Evolutionary conservation across 2,888 invertebrate species (phyloP).

Genomic region (Drosophila fungiperda): DNA sequence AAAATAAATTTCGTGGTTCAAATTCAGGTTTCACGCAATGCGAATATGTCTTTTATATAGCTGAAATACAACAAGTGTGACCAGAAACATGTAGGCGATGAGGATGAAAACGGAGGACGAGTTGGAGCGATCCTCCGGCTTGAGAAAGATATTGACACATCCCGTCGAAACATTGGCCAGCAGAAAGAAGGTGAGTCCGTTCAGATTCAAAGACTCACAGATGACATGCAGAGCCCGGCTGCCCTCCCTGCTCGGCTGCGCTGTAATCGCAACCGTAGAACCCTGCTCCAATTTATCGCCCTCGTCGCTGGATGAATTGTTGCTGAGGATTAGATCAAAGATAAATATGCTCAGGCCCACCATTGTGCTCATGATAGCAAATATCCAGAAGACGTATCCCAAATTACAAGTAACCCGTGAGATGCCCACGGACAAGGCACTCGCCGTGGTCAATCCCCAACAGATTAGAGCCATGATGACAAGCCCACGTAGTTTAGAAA

Average conservation of each 20-base stretch:
- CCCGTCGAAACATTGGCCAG: constrained; percentile 94
- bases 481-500: constrained; percentile 71
- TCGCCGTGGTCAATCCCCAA: constrained; percentile 85
- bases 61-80: constrained; percentile 63
- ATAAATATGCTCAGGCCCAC: constrained; percentile 88
- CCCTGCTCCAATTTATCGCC: constrained; percentile 77
- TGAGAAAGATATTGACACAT: constrained; percentile 90
- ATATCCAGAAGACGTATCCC: constrained; percentile 92
- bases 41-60: constrained; percentile 73
- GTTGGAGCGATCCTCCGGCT: constrained; percentile 87
- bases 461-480: constrained; percentile 77
- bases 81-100: constrained; percentile 87
- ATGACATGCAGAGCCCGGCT: constrained; percentile 35
- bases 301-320: constrained; percentile 26
- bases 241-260: background rate
- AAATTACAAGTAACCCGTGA: constrained; percentile 94
- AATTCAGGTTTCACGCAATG: constrained; percentile 62
- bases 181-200: constrained; percentile 93
- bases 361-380: constrained; percentile 88
- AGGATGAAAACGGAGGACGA: constrained; percentile 86
- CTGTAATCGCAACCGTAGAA: background rate
- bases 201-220: constrained; percentile 89
- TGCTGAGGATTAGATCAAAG: constrained; percentile 79
- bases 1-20: background rate
- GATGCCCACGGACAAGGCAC: constrained; percentile 86